phyloP scores from a whole-genome alignment of 2,113 vertebrate genomes.

The Murina feae region DNA sequence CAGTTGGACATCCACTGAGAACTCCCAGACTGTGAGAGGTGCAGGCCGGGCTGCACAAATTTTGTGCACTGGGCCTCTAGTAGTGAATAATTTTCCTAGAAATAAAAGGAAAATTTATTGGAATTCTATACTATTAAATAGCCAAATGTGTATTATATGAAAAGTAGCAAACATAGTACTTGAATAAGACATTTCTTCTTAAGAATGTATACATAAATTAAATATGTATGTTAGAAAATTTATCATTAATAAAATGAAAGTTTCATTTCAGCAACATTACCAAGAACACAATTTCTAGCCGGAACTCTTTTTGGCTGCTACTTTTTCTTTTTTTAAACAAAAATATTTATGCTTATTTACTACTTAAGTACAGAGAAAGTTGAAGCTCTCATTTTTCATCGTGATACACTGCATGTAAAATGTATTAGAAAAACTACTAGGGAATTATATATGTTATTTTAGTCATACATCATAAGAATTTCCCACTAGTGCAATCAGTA shows the following conservation, averaged over 20 bases:
- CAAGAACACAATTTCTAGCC: background rate
- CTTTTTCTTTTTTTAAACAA: background rate
- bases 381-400: background rate
- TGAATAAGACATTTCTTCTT: background rate
- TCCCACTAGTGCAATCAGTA: background rate
- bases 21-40: too few species aligned
- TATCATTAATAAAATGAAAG: background rate
- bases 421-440: background rate
- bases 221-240: background rate
- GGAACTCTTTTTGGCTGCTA: background rate
- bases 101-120: background rate
- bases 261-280: background rate
- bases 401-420: background rate
- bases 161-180: background rate
- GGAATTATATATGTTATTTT: slow-evolving; percentile 2
- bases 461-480: background rate
- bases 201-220: background rate
- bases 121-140: background rate
- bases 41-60: too few species aligned
- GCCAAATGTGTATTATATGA: background rate
- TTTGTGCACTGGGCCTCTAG: too few species aligned
- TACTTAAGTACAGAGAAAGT: background rate
- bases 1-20: too few species aligned
- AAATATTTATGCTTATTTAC: background rate
- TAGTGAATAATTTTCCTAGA: background rate